These are phyloP conservation scores for Pseudochirops corinnae DNA, from an alignment of 2,797 vertebrate genomes.

Conservation along the genomic window DNA sequence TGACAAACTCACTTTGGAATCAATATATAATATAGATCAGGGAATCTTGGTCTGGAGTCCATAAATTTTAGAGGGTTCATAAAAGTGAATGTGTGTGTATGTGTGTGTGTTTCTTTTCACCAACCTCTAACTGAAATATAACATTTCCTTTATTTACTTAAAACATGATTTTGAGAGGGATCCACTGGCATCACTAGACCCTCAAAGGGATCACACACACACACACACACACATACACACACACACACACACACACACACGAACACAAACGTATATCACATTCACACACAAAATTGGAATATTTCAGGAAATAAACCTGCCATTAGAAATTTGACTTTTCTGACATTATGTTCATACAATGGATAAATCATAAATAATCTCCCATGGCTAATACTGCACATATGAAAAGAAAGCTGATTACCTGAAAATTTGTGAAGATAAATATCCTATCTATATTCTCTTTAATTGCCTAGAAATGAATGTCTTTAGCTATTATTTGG, in stretches of 20 bases:
- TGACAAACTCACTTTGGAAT: constrained; percentile 56
- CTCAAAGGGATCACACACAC: neutral
- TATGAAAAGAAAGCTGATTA: constrained; percentile 17
- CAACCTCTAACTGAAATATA: neutral
- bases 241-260: neutral
- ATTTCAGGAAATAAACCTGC: neutral
- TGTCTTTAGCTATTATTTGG: neutral
- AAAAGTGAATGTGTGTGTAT: no score
- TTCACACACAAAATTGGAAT: neutral
- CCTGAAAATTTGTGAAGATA: neutral
- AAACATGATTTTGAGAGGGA: neutral
- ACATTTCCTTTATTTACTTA: neutral
- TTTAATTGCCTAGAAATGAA: neutral
- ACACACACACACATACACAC: neutral
- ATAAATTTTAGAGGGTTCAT: neutral
- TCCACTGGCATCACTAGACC: neutral
- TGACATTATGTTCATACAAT: neutral
- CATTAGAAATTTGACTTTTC: neutral
- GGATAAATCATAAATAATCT: neutral
- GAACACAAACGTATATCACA: neutral
- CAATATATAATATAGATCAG: neutral
- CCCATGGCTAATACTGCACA: neutral
- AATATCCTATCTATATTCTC: neutral
- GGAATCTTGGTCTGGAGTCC: neutral
- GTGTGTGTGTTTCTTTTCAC: neutral